phyloP scores from a whole-genome alignment of 2,113 vertebrate species.

The Myrmophylax atrothorax region DNA sequence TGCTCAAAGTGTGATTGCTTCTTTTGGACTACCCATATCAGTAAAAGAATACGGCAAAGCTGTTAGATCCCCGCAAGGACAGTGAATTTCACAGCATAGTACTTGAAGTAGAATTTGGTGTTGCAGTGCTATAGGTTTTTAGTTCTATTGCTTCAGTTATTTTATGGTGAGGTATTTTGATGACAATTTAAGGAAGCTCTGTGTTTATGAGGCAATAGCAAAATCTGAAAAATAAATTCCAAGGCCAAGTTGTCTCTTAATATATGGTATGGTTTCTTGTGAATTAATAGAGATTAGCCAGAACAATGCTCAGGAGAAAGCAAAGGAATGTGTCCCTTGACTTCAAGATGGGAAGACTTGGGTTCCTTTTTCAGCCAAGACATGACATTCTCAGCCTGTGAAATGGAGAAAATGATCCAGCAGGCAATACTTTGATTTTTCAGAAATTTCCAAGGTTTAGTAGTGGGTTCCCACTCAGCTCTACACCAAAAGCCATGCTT shows the following conservation, averaged over 20 bases:
- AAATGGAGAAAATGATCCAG: not conserved
- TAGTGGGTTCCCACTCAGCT: not conserved
- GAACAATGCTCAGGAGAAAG: not conserved
- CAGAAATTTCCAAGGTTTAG: not conserved
- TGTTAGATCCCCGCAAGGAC: not conserved
- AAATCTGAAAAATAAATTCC: conserved; percentile 32
- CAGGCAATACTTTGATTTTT: not conserved
- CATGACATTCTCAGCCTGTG: not conserved
- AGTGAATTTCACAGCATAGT: not conserved
- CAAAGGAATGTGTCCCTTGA: not conserved
- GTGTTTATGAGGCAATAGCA: conserved; percentile 28
- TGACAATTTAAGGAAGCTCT: conserved; percentile 8
- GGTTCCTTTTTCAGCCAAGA: not conserved
- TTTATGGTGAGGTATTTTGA: conserved; percentile 16
- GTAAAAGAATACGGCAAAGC: not conserved
- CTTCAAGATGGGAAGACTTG: not conserved
- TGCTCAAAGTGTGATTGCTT: not conserved
- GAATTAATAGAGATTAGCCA: not conserved
- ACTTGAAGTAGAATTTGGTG: not conserved
- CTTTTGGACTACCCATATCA: not conserved
- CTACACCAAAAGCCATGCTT: not conserved
- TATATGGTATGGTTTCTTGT: not conserved
- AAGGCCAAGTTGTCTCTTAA: conserved; percentile 4
- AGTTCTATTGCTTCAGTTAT: conserved; percentile 6
- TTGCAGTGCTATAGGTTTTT: not conserved